Base-by-base conservation (phyloP, 2,888 invertebrate genomes). In the Metellina segmentata region DNA sequence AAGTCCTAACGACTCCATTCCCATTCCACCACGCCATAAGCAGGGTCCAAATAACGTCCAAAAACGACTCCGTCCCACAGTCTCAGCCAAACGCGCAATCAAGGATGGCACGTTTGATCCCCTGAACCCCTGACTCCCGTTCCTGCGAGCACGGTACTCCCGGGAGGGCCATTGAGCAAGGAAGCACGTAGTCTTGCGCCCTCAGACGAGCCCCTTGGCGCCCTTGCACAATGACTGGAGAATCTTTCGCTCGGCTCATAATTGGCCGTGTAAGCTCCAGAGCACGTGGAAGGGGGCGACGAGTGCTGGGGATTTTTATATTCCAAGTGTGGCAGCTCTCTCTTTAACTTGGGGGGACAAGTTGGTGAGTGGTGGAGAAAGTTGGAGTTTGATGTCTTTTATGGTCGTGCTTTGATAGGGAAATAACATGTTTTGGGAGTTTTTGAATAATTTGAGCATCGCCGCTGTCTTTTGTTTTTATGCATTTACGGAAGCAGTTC, bases 61-160 rank as follows among this genome's bases (percentile, higher is more conserved):
- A 82, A 82, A 85, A 85, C 53, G 75, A 53, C 75, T 61, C 52
- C 75, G 19, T 34, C 34, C 34, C 34, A 34, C 34, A 34, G 34
- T 34, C 34, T 48, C 86, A 78, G 75, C 85, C 48, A 83, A 90
- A 79, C 34, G 85, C 81, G 75, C 90, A 79, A 90, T 90, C 85
- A 81, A 88, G 90, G 6, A 49, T 48, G 72, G 52, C 90, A 91
- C 90, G 86, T 86, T 86, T 86, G 90, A 91, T 91, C 90, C 86
- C 77, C 86, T 86, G 85, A 85, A 91, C 83, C 83, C 61, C 34
- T 19, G 7, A 16, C 69, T 11, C 81, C 83, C 70, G 89, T 83
- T 83, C 34, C 75, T 71, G 51, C 48, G 53, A 87, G 81, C 53
- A 81, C 53, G 71, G 71, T 13, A 16, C 51, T 53, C 89, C 83